Base-by-base conservation (phyloP, 2,888 invertebrate species). In the Heteropelma amictum region DNA sequence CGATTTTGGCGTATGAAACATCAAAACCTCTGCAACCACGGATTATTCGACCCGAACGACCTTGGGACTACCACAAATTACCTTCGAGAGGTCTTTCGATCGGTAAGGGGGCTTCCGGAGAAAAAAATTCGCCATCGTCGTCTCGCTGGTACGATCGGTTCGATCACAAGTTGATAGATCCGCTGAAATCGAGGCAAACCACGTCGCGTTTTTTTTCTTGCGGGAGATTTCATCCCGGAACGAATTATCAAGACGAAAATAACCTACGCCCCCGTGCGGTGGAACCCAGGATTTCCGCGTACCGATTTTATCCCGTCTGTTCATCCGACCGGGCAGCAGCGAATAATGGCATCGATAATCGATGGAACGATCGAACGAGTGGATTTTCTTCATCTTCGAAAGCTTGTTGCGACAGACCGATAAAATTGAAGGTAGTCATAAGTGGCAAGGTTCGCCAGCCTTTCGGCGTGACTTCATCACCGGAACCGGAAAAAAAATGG, bases 361-460 rank as follows among this genome's bases (percentile, higher is more conserved):
- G n/a, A 21, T 3, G 6, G 26, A 8, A 14, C 14, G 1, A 38
- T 12, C 8, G 23, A 21, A 0, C 3, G 8, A 40, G 4, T 26
- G 2, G 7, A 28, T 14, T 76, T 65, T 35, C 30, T 17, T n/a
- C n/a, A n/a, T n/a, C n/a, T n/a, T n/a, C n/a, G 8, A 58, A 30
- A 1, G n/a, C n/a, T n/a, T 45, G 61, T 19, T 79, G 74, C 33
- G 75, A 79, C n/a, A 71, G 47, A 49, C 76, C 78, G 23, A 68
- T 78, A 19, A 69, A 76, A 53, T 12, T 79, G 19, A 65, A 74
- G 40, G 68, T 80, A 12, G 10, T 67, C 0, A 28, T 80, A 10
- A 67, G 74, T 6, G 73, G 75, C 4, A 38, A 72, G 33, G 23
- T 68, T n/a, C 40, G 70, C 26, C 63, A 72, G 19, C 78, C 73